Evolutionary conservation across 2,888 invertebrate species (phyloP).

Genomic region (Imbricaverruca yamaguchii): DNA sequence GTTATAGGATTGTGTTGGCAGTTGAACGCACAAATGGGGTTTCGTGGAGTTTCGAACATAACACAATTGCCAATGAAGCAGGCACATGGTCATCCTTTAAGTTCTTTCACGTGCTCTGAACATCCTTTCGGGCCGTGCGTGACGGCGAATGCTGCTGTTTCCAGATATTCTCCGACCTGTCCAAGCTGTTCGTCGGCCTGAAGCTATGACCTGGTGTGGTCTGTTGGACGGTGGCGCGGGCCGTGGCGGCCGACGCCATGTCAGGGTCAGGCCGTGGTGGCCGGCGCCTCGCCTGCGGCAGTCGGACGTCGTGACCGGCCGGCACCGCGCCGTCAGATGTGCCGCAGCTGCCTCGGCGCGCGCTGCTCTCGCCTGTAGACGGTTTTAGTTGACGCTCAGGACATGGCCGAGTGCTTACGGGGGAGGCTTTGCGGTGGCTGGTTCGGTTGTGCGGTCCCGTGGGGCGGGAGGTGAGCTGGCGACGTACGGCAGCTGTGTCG

Average conservation of each 20-base stretch:
- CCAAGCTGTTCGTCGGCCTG: background rate
- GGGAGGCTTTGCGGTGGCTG: background rate
- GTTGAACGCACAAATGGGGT: no score
- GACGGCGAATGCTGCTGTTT: conserved; percentile 1
- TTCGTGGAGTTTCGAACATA: no score
- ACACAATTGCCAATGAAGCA: no score
- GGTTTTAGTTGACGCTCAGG: background rate
- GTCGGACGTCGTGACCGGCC: background rate
- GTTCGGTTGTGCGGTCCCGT: no score
- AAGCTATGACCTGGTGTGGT: background rate
- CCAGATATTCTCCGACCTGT: conserved; percentile 28
- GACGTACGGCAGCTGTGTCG: no score
- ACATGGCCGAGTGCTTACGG: background rate
- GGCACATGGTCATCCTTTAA: no score
- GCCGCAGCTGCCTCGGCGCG: background rate
- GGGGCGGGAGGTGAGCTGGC: no score
- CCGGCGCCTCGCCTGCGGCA: background rate
- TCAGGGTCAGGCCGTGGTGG: background rate
- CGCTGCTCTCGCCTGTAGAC: background rate
- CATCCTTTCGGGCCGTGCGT: no score
- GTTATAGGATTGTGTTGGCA: no score
- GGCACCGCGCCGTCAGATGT: no score
- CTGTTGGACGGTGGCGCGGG: background rate
- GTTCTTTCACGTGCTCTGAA: no score
- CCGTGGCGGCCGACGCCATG: background rate